Evolutionary conservation across 2,797 vertebrate species (phyloP).

Genomic region (Acipenser transmontanus): DNA sequence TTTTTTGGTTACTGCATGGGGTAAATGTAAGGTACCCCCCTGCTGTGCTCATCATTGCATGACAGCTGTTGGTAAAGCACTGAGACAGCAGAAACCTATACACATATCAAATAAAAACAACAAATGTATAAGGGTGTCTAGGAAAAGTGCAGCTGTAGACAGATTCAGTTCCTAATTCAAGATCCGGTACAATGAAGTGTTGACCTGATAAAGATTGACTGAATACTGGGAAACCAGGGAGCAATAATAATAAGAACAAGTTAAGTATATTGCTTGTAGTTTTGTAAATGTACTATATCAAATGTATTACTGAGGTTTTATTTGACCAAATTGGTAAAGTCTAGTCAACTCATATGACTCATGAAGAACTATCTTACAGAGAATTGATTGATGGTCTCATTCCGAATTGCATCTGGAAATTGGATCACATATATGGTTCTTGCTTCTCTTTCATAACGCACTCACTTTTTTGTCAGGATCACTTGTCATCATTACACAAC

Average conservation of each 20-base stretch:
- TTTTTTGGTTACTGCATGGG: slow-evolving; percentile 25
- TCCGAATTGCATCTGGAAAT: not conserved
- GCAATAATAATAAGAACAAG: too few relatives aligned
- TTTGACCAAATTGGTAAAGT: too few relatives aligned
- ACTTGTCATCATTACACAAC: not conserved
- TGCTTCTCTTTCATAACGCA: not conserved
- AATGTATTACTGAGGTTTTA: too few relatives aligned
- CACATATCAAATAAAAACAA: not conserved
- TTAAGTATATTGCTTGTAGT: too few relatives aligned
- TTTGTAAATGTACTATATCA: too few relatives aligned
- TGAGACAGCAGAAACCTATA: not conserved
- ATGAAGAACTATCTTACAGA: too few relatives aligned
- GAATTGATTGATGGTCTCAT: not conserved
- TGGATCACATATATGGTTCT: not conserved
- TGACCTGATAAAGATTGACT: too few relatives aligned
- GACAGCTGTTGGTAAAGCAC: slow-evolving; percentile 7
- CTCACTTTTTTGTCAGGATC: not conserved
- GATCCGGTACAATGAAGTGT: too few relatives aligned
- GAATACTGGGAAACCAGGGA: too few relatives aligned
- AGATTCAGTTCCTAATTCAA: not conserved
- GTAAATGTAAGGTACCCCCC: slow-evolving; percentile 16
- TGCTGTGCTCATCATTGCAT: slow-evolving; percentile 19
- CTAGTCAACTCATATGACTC: too few relatives aligned
- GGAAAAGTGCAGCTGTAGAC: not conserved
- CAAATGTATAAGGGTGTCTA: not conserved